Evolutionary conservation across 2,113 vertebrate species (phyloP), one percentile per base, ranked within the genome.

Genomic region (Anhinga rufa): DNA sequence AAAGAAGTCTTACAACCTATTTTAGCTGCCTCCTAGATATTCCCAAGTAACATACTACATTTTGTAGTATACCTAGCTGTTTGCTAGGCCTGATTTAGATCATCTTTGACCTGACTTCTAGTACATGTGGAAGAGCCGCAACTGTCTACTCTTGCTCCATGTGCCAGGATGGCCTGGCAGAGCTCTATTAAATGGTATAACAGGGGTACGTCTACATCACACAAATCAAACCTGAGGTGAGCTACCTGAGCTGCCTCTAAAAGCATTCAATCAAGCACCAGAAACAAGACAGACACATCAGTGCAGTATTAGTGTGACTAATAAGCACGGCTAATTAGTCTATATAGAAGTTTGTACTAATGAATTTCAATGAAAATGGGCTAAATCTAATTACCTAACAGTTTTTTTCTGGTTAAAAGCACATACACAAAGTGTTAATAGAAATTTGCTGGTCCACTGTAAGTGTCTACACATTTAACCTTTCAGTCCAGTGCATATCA

Each of bases 301-400:
- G 34, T 74, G 42, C 36, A 68, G 38, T 60, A 82, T 79, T 82
- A 75, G 55, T 64, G 74, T 87, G 83, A 92, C 61, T 93, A 91
- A 92, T 71, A 89, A 92, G 38, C 70, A 82, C 36, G 25, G 54
- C 46, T 90, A 90, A 90, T 86, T 65, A 91, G 58, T 77, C 84
- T 76, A 61, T 76, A 69, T 49, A 69, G 84, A 44, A 90, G 57
- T 49, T 89, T 76, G 44, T 57, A 49, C 66, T 91, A 85, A 94
- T 42, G 84, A 96, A 85, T 82, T 82, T 90, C 62, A 93, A 65
- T 42, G 66, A 88, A 96, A 96, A 85, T 70, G 22, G 40, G 36
- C 34, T 85, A 82, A 82, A 82, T 44, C 70, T 85, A 93, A 93
- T 90, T 93, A 80, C 75, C 49, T 87, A 82, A 54, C 12, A 72